Percentiles rank a stretch among this genome's conserved stretches.
phyloP scores from a whole-genome alignment of 2,113 vertebrate species.

The Rhinichthys klamathensis region DNA sequence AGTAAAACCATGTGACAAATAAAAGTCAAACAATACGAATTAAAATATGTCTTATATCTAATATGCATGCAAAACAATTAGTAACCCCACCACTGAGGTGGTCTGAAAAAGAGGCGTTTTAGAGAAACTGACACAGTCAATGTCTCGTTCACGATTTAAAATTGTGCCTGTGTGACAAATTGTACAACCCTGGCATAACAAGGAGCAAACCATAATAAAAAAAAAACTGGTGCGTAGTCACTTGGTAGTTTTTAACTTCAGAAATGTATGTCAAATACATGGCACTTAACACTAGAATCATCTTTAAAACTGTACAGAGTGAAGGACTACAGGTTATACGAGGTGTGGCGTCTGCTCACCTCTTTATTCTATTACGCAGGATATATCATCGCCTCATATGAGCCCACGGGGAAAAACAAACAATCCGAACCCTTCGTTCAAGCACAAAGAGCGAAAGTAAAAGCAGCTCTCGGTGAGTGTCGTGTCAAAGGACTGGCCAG shows the following conservation, averaged over 20 bases:
- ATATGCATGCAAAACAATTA: slow-evolving; percentile 51
- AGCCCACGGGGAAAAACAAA: not conserved
- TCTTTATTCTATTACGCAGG: slow-evolving; percentile 12
- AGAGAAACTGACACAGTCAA: slow-evolving; percentile 57
- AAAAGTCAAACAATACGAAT: slow-evolving; percentile 34
- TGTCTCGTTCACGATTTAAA: slow-evolving; percentile 18
- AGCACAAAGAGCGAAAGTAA: not conserved
- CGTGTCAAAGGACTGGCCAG: slow-evolving; percentile 32
- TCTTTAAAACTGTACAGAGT: slow-evolving; percentile 71
- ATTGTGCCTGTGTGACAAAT: slow-evolving; percentile 22
- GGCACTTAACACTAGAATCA: slow-evolving; percentile 81
- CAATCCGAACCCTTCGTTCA: slow-evolving; percentile 8
- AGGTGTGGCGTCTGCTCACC: slow-evolving; percentile 51
- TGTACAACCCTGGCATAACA: slow-evolving; percentile 30
- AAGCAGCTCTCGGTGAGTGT: slow-evolving; percentile 34
- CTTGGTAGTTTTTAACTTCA: slow-evolving; percentile 68
- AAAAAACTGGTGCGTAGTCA: slow-evolving; percentile 69
- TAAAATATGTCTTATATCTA: slow-evolving; percentile 51
- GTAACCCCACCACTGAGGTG: slow-evolving; percentile 1
- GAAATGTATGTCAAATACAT: slow-evolving; percentile 76
- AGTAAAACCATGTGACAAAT: slow-evolving; percentile 36
- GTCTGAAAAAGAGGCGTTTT: slow-evolving; percentile 30
- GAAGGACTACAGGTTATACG: slow-evolving; percentile 51
- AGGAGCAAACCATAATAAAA: slow-evolving; percentile 29
- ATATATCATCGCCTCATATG: not conserved